These are phyloP conservation scores for Neocrepidodera transversa DNA, from an alignment of 2,888 invertebrate species.

Conservation along the genomic window DNA sequence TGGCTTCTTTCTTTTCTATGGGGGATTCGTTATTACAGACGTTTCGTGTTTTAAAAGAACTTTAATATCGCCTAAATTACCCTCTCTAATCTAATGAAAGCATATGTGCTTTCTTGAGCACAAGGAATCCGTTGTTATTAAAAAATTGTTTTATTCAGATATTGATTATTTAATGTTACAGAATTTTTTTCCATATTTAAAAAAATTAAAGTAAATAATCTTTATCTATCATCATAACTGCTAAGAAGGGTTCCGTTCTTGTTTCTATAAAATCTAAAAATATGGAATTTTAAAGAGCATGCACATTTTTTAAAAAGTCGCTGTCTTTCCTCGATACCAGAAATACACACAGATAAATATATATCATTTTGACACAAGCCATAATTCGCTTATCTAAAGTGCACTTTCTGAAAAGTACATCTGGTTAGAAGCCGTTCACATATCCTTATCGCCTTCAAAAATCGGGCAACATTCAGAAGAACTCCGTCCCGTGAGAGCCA, in stretches of 20 bases:
- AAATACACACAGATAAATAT: constrained; percentile 27
- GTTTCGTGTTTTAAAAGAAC: constrained; percentile 46
- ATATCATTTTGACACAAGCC: constrained; percentile 36
- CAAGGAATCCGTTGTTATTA: constrained; percentile 34
- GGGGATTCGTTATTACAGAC: constrained; percentile 48
- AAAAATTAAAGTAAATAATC: no score
- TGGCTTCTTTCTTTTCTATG: constrained; percentile 41
- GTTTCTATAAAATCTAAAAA: no score
- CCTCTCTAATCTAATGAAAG: constrained; percentile 44
- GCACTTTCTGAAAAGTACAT: constrained; percentile 38
- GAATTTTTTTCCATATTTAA: no score
- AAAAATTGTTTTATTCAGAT: constrained; percentile 36
- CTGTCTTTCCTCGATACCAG: constrained; percentile 3
- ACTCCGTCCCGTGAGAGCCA: constrained; percentile 45
- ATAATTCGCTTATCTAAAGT: constrained; percentile 41
- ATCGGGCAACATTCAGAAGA: constrained; percentile 42
- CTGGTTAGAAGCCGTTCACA: constrained; percentile 34
- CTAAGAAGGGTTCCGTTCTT: no score
- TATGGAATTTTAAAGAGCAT: no score
- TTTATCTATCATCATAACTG: no score
- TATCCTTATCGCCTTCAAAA: constrained; percentile 34
- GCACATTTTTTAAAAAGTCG: constrained; percentile 1
- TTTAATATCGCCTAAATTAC: constrained; percentile 46
- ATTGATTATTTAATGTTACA: no score
- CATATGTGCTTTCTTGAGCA: constrained; percentile 40